Conservation (phyloP, 2,797 vertebrate species). For the Orientallactaga sibirica region DNA sequence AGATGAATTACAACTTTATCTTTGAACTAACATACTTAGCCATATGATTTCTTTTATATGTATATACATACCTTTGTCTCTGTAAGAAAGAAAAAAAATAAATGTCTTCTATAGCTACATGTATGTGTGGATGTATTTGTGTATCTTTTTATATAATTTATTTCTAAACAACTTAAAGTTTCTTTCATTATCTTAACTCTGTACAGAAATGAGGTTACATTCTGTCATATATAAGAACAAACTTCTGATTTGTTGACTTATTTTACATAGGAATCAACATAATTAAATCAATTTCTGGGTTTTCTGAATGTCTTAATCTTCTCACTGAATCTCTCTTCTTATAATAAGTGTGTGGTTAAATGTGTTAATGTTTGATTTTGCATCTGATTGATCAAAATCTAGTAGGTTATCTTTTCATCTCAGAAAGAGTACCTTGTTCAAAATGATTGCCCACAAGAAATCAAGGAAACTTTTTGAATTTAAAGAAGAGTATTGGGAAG, state of each 20-base stretch:
- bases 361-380: not conserved
- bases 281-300: not conserved
- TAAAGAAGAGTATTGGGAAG: not conserved
- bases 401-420: conserved; percentile 4
- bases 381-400: conserved; percentile 10
- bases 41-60: not conserved
- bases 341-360: not conserved
- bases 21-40: not conserved
- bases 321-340: not conserved
- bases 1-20: conserved; percentile 11
- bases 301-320: not conserved
- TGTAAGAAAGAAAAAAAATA: not conserved
- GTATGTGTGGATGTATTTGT: not conserved
- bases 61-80: not conserved
- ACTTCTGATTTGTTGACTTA: not conserved
- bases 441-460: not conserved
- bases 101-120: not conserved
- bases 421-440: not conserved
- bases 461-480: not conserved
- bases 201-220: not conserved
- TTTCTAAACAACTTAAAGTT: not conserved
- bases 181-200: not conserved
- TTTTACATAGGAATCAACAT: not conserved
- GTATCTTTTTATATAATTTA: not conserved
- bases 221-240: not conserved